Evolutionary conservation across 2,888 invertebrate species (phyloP).

Genomic region (Metallyticus violacea): DNA sequence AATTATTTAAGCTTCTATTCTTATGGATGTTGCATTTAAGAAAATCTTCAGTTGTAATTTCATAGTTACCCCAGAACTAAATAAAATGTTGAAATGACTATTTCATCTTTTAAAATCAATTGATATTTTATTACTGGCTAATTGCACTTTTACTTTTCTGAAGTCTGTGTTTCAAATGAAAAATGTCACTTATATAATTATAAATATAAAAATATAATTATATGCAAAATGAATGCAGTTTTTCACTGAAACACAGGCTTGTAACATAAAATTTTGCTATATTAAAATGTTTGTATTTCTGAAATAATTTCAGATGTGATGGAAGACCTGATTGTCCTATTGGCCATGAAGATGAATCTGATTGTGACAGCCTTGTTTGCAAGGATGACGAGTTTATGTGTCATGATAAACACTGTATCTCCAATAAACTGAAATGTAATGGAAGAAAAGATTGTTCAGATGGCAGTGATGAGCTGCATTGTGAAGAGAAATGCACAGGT

Average conservation of each 20-base stretch:
- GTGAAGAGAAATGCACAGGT: not conserved
- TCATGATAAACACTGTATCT: slow-evolving; percentile 53
- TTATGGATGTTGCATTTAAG: too few relatives aligned
- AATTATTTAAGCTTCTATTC: too few relatives aligned
- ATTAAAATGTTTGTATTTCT: not conserved
- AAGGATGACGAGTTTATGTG: slow-evolving; percentile 52
- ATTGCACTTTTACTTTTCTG: too few relatives aligned
- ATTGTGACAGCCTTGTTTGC: slow-evolving; percentile 49
- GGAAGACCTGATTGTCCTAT: slow-evolving; percentile 39
- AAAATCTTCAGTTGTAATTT: too few relatives aligned
- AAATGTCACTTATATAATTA: too few relatives aligned
- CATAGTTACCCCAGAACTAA: too few relatives aligned
- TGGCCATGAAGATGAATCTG: slow-evolving; percentile 55
- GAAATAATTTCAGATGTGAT: slow-evolving; percentile 48
- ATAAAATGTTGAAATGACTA: too few relatives aligned
- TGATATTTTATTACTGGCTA: too few relatives aligned
- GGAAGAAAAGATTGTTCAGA: slow-evolving; percentile 57
- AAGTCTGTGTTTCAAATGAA: too few relatives aligned
- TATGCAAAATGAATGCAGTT: not conserved
- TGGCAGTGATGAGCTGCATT: slow-evolving; percentile 56
- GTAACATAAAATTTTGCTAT: not conserved
- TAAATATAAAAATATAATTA: not conserved
- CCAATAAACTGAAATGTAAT: slow-evolving; percentile 46
- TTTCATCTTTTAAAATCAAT: too few relatives aligned
- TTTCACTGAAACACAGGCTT: not conserved